phyloP scores from a whole-genome alignment of 2,888 invertebrate species.

The Drosophila eohydei region DNA sequence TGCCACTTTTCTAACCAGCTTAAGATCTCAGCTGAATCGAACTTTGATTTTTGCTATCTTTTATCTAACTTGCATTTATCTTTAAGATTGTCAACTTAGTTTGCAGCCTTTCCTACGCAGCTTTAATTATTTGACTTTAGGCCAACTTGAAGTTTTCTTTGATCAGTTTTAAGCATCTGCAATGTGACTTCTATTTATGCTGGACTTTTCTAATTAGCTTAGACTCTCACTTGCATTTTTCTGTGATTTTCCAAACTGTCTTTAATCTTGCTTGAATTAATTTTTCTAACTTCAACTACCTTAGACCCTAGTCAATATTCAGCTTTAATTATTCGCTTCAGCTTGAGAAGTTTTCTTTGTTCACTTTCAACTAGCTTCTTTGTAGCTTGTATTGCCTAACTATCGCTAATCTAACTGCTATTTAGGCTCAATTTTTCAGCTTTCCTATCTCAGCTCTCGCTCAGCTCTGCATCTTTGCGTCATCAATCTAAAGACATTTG shows the following conservation, averaged over 20 bases:
- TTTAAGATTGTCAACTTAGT: background rate
- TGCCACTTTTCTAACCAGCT: background rate
- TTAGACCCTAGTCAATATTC: no score
- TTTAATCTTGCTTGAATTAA: no score
- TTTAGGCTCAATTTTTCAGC: background rate
- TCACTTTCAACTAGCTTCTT: background rate
- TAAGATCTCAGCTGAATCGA: no score
- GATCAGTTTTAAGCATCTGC: no score
- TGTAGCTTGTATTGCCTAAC: background rate
- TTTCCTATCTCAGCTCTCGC: background rate
- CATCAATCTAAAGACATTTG: slow-evolving; percentile 12
- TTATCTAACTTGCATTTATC: background rate
- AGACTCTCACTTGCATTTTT: background rate
- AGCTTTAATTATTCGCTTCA: background rate
- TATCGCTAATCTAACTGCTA: background rate
- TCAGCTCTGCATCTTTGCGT: background rate
- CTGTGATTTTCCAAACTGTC: background rate
- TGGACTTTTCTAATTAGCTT: no score
- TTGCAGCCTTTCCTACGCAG: no score
- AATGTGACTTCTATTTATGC: no score
- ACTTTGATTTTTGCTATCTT: background rate
- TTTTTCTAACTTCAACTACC: background rate
- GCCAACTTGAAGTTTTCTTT: no score
- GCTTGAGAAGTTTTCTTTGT: background rate
- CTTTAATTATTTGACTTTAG: no score